Base-by-base conservation (phyloP, 2,888 invertebrate genomes). In the Nomada fabriciana region DNA sequence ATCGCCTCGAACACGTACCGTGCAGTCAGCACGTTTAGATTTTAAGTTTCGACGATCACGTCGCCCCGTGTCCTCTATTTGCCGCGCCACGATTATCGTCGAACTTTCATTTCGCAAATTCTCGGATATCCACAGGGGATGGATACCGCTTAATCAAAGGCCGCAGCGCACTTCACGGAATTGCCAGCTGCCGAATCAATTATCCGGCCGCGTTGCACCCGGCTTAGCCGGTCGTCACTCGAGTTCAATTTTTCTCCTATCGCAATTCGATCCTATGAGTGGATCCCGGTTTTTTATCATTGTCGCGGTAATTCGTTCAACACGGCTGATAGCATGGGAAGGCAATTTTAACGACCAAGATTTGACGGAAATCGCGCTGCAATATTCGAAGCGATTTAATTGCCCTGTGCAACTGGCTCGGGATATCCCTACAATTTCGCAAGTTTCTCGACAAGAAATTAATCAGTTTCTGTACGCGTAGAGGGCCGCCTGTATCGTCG, bases 21-120 rank as follows among this genome's bases (percentile, higher is more conserved):
- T 89, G 77, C 89, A 89, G 89, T 91, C 90, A 90, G 91, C 91
- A 89, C 86, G 90, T 91, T 90, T 84, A 71, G 84, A 81, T 88
- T 88, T 88, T 88, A 83, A 87, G 88, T 88, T 85, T 68, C 83
- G 75, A 65, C 72, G 70, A 67, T 63, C 79, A 67, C 80, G 64
- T 76, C 55, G 50, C 60, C 57, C 23, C 11, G 23, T 23, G 47
- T 65, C 83, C 60, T 76, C 82, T 80, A 67, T 67, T 68, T 76
- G 36, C 20, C 68, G 57, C n/a, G 36, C 53, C 57, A 50, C 63
- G 55, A 36, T 29, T 61, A 23, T 47, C 61, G 36, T 71, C 63
- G 61, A 55, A 70, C 76, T 71, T 83, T 76, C 80, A 83, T 84
- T 59, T 76, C 76, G 69, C 80, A 77, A 69, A 81, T 83, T 83